Percentiles rank a stretch among this genome's conserved stretches.
These are phyloP conservation scores for Bombyx mandarina DNA, from an alignment of 1,140 invertebrate species.

Conservation along the genomic window DNA sequence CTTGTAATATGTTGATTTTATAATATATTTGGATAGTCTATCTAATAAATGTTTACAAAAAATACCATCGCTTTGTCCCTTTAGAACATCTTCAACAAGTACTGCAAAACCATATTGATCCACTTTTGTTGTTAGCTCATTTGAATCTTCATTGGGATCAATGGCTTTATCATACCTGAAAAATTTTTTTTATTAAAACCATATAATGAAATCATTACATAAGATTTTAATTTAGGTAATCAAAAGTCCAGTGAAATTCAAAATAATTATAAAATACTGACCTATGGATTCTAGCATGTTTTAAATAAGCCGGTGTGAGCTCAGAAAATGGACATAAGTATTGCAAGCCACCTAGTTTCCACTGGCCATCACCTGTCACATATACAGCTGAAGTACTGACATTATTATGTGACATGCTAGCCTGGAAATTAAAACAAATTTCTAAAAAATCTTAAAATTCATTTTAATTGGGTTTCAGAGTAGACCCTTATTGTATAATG, in stretches of 20 bases:
- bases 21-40: too few species aligned
- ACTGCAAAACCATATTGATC: constrained; percentile 87
- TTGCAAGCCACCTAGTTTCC: constrained; percentile 88
- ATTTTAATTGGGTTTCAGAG: too few species aligned
- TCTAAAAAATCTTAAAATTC: background rate
- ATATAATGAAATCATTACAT: too few species aligned
- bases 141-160: constrained; percentile 78
- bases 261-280: constrained; percentile 17
- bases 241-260: background rate
- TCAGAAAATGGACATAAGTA: constrained; percentile 81
- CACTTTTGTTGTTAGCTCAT: constrained; percentile 69
- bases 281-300: constrained; percentile 76
- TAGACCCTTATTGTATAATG: background rate
- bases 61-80: constrained; percentile 73
- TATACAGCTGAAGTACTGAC: constrained; percentile 84
- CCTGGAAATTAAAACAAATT: constrained; percentile 42
- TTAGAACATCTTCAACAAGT: constrained; percentile 82
- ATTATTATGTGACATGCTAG: constrained; percentile 85
- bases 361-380: constrained; percentile 83
- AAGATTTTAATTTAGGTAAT: too few species aligned
- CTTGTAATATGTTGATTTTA: too few species aligned
- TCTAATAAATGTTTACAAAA: background rate
- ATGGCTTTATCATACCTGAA: constrained; percentile 72
- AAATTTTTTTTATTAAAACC: too few species aligned
- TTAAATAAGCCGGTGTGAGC: constrained; percentile 76